Evolutionary conservation across 2,888 invertebrate genomes (phyloP).

Genomic region (Zhuqinia jingwanae): DNA sequence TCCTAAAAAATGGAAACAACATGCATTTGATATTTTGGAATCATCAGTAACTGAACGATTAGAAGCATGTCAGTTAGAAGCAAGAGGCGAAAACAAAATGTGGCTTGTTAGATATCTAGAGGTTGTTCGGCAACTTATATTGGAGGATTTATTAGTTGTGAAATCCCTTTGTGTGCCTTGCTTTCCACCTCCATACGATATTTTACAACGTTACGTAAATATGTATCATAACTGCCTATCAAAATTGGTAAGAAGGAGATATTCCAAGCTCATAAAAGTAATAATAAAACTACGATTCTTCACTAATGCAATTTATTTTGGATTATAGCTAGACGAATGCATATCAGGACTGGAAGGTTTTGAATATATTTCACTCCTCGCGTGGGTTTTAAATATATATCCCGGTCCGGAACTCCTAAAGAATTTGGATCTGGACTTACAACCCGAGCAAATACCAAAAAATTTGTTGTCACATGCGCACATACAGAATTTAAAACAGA

Average conservation of each 20-base stretch:
- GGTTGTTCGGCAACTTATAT: slow-evolving; percentile 89
- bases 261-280: neutral
- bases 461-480: slow-evolving; percentile 89
- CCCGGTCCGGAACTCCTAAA: slow-evolving; percentile 93
- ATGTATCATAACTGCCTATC: slow-evolving; percentile 97
- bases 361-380: slow-evolving; percentile 96
- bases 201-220: slow-evolving; percentile 93
- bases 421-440: slow-evolving; percentile 90
- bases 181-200: slow-evolving; percentile 97
- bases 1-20: slow-evolving; percentile 94
- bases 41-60: slow-evolving; percentile 91
- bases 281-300: too few relatives aligned
- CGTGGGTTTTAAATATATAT: slow-evolving; percentile 96
- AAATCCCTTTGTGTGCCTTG: slow-evolving; percentile 95
- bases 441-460: slow-evolving; percentile 84
- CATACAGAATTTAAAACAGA: slow-evolving; percentile 89
- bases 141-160: slow-evolving; percentile 95
- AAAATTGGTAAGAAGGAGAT: slow-evolving; percentile 85
- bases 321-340: slow-evolving; percentile 88
- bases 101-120: slow-evolving; percentile 98
- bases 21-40: slow-evolving; percentile 91
- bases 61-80: slow-evolving; percentile 96
- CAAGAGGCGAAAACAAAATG: slow-evolving; percentile 93
- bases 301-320: too few relatives aligned
- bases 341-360: slow-evolving; percentile 96